Conservation (phyloP, 2,797 vertebrate species). For the Netta rufina region DNA sequence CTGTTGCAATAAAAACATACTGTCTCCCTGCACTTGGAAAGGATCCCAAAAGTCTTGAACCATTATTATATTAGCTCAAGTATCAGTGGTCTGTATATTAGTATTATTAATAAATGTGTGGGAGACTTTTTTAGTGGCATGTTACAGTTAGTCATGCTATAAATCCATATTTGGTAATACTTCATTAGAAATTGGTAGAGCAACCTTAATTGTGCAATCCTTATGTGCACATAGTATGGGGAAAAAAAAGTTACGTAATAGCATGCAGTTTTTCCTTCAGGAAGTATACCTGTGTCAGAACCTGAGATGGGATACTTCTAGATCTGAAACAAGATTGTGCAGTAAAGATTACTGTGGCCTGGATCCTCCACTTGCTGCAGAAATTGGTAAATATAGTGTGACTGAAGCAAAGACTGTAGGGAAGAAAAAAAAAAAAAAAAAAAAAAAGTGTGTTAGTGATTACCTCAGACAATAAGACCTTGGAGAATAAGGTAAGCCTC, state of each 20-base stretch:
- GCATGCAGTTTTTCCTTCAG: not conserved
- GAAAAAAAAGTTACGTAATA: not conserved
- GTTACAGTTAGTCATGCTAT: not conserved
- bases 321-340: not conserved
- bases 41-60: not conserved
- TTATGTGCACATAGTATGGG: not conserved
- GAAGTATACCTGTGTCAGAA: not conserved
- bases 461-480: not conserved
- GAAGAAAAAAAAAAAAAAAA: not conserved
- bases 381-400: not conserved
- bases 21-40: not conserved
- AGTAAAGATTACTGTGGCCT: not conserved
- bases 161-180: not conserved
- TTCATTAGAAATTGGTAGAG: not conserved
- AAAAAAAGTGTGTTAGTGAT: not conserved
- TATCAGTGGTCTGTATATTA: not conserved
- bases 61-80: not conserved
- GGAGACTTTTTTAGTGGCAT: not conserved
- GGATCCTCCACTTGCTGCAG: not conserved
- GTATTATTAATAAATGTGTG: not conserved
- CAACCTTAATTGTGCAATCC: not conserved
- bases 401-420: not conserved
- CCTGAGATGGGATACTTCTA: not conserved
- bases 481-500: not conserved
- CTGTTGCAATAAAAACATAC: not conserved